Percentiles rank a stretch among this genome's conserved stretches.
These are phyloP conservation scores for Netelia inedita DNA, from an alignment of 2,888 invertebrate species.

Conservation along the genomic window DNA sequence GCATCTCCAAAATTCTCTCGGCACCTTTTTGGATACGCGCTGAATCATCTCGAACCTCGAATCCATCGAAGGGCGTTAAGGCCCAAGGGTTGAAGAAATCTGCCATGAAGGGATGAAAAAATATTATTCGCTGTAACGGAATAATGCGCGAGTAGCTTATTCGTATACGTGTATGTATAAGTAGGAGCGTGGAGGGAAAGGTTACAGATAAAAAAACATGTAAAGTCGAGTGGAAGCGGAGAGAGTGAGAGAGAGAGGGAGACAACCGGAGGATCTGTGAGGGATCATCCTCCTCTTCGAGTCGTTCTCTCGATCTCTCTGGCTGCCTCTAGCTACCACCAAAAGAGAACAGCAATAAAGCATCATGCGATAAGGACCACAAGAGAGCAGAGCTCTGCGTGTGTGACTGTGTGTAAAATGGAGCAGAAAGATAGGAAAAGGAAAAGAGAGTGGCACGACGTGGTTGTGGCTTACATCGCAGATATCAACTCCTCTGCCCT, in stretches of 20 bases:
- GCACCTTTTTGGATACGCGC: neutral
- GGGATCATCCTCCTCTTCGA: conserved; percentile 53
- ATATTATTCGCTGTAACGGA: conserved; percentile 56
- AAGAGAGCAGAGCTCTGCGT: conserved; percentile 3
- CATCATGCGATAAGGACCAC: conserved; percentile 28
- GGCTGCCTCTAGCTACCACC: neutral
- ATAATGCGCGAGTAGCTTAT: conserved; percentile 46
- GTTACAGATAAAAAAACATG: conserved; percentile 28
- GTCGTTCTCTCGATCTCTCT: conserved; percentile 2
- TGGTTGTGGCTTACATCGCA: conserved; percentile 11
- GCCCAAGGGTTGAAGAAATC: conserved; percentile 48
- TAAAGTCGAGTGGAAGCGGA: conserved; percentile 57
- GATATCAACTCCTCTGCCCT: conserved; percentile 2
- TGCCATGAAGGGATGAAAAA: conserved; percentile 19
- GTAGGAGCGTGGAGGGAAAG: conserved; percentile 2
- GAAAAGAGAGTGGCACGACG: conserved; percentile 22
- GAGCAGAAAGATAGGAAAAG: conserved; percentile 44
- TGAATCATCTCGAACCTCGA: conserved; percentile 36
- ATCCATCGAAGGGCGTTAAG: neutral
- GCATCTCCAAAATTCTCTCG: neutral
- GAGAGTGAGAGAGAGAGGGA: conserved; percentile 23
- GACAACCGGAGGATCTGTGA: conserved; percentile 56
- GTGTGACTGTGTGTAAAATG: conserved; percentile 37
- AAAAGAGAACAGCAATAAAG: conserved; percentile 46
- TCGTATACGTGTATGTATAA: neutral